Evolutionary conservation across 2,888 invertebrate species (phyloP), one percentile per base, ranked within the genome.

Genomic region (Epirrhoe tristata): DNA sequence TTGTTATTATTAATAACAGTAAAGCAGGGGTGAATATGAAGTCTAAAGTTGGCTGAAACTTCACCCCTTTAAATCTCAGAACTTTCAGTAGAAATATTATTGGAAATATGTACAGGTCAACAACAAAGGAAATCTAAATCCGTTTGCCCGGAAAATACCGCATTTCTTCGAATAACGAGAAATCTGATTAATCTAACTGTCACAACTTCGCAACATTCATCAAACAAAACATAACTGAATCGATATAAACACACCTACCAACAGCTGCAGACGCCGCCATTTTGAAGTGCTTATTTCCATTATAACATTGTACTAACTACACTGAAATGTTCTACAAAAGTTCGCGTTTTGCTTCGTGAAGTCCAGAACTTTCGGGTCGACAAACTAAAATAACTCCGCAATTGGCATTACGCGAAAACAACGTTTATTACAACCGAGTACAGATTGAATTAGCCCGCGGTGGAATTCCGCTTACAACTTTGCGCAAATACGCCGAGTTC

Each of bases 261-360:
- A 87, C 85, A 89, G 87, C 86, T 89, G 88, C 90, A 90, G 86
- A 89, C 84, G 88, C 88, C 92, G 91, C 93, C 93, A 93, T 93
- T 93, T 92, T 93, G 92, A 91, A 92, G 92, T 93, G 91, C 93
- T 93, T 93, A 93, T 93, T 93, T 92, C 93, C 93, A 93, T 93
- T 93, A 93, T 92, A 93, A 93, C 93, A 93, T 93, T 93, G 93
- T 93, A 93, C 93, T 93, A 93, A 93, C 93, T 93, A 93, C 91
- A 93, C 91, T 93, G 93, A 93, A 93, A 93, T 93, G 93, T 93
- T 93, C 92, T 91, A 93, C 93, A 93, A 93, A 93, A 93, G 91
- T 93, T 93, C 91, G 90, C 92, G 93, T 92, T 93, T 93, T 93
- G 93, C 93, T 93, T 92, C 91, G 92, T 89, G 90, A 93, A 93